Evolutionary conservation across 2,888 invertebrate species (phyloP).

Genomic region (Seira musarum): DNA sequence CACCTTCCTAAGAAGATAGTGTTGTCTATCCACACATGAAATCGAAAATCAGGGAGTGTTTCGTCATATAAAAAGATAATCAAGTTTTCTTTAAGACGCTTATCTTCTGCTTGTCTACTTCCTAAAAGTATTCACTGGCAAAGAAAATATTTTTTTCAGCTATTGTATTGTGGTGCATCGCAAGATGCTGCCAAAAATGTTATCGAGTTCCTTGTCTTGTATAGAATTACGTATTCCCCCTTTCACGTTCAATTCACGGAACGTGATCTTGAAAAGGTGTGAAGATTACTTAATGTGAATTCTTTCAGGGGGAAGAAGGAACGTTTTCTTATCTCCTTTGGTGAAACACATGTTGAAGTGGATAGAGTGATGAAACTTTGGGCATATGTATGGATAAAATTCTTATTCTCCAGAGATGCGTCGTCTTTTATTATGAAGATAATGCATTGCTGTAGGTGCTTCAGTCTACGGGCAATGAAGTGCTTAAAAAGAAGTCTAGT

Average conservation of each 20-base stretch:
- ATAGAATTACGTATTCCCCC: conserved; percentile 9
- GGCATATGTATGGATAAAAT: no score
- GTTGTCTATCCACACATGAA: not conserved
- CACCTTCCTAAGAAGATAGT: no score
- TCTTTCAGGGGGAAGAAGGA: not conserved
- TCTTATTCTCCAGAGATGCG: not conserved
- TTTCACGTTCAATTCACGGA: conserved; percentile 17
- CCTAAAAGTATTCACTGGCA: conserved; percentile 33
- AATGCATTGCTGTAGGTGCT: not conserved
- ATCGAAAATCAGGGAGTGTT: conserved; percentile 2
- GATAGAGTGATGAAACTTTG: no score
- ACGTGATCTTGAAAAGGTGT: conserved; percentile 40
- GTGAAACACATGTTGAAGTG: not conserved
- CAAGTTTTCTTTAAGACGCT: conserved; percentile 28
- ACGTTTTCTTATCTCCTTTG: not conserved
- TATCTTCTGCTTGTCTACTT: conserved; percentile 21
- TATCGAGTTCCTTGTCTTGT: not conserved
- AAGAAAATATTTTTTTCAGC: conserved; percentile 32
- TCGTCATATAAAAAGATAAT: not conserved
- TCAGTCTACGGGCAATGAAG: not conserved
- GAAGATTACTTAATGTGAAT: conserved; percentile 18
- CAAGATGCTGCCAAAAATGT: conserved; percentile 19
- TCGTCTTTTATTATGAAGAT: not conserved
- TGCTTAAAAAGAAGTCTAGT: not conserved
- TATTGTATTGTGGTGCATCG: not conserved